Evolutionary conservation across 2,113 vertebrate species (phyloP).

Genomic region (Charina bottae): DNA sequence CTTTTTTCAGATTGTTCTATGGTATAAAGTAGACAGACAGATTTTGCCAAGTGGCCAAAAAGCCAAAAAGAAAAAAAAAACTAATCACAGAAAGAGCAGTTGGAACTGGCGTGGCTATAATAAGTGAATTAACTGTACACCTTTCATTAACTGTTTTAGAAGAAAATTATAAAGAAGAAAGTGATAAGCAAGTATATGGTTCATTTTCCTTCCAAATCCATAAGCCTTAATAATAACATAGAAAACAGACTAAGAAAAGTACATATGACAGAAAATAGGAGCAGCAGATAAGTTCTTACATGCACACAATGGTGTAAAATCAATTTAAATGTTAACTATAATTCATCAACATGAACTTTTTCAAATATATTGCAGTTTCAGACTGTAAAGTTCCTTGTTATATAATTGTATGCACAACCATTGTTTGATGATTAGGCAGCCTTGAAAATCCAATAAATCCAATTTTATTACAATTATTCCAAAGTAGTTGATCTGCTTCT

Average conservation of each 20-base stretch:
- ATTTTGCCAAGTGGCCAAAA: slow-evolving; percentile 21
- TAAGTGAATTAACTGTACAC: slow-evolving; percentile 17
- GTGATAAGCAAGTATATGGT: background rate
- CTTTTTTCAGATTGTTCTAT: background rate
- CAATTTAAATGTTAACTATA: background rate
- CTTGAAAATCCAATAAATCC: background rate
- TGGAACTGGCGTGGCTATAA: background rate
- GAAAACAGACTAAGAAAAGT: background rate
- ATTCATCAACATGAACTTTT: background rate
- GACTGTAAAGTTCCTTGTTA: background rate
- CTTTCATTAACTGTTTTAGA: slow-evolving; percentile 19
- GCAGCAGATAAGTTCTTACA: background rate
- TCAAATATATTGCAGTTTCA: slow-evolving; percentile 11
- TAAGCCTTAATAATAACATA: background rate
- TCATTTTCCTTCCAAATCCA: slow-evolving; percentile 4
- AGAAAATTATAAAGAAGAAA: slow-evolving; percentile 36
- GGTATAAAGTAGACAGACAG: slow-evolving; percentile 7
- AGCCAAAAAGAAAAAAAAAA: slow-evolving; percentile 20
- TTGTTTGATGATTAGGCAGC: background rate
- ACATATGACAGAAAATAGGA: background rate
- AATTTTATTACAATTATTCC: slow-evolving; percentile 23
- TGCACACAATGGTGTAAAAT: background rate
- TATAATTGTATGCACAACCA: background rate
- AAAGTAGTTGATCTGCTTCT: slow-evolving; percentile 10
- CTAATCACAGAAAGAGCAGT: slow-evolving; percentile 28